Conservation (phyloP, 2,888 invertebrate genomes). For the Idaea straminata region DNA sequence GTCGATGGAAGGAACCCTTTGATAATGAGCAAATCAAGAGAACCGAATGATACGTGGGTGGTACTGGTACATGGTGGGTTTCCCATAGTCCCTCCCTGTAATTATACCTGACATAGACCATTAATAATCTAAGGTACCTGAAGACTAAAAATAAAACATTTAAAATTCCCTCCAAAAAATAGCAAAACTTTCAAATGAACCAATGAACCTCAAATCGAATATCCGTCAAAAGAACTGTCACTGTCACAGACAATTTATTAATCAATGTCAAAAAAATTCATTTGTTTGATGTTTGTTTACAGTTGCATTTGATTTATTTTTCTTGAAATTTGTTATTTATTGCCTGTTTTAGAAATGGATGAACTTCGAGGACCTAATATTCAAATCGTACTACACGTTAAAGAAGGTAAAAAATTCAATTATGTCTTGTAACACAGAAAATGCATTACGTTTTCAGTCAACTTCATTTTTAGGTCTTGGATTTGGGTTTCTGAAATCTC, state of each 20-base stretch:
- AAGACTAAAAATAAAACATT: background rate
- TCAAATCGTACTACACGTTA: constrained; percentile 83
- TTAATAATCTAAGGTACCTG: too few relatives aligned
- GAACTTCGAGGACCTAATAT: constrained; percentile 82
- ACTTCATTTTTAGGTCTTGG: constrained; percentile 71
- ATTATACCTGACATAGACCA: too few relatives aligned
- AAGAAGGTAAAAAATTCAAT: constrained; percentile 74
- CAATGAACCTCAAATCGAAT: background rate
- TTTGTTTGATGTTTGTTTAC: constrained; percentile 55
- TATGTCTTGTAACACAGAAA: background rate
- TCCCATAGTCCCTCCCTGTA: too few relatives aligned
- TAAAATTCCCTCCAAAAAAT: background rate
- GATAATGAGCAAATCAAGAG: too few relatives aligned
- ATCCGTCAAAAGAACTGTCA: background rate
- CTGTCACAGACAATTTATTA: background rate
- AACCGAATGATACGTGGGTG: too few relatives aligned
- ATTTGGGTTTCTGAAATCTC: constrained; percentile 76
- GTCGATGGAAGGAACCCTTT: too few relatives aligned
- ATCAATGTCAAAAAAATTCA: constrained; percentile 12
- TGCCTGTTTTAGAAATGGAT: constrained; percentile 71
- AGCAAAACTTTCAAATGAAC: background rate
- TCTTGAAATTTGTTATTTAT: constrained; percentile 34
- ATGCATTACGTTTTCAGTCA: background rate
- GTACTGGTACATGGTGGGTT: too few relatives aligned
- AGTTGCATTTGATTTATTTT: constrained; percentile 55